Evolutionary conservation across 2,888 invertebrate genomes (phyloP).

Genomic region (Trichogramma dendrolimi): DNA sequence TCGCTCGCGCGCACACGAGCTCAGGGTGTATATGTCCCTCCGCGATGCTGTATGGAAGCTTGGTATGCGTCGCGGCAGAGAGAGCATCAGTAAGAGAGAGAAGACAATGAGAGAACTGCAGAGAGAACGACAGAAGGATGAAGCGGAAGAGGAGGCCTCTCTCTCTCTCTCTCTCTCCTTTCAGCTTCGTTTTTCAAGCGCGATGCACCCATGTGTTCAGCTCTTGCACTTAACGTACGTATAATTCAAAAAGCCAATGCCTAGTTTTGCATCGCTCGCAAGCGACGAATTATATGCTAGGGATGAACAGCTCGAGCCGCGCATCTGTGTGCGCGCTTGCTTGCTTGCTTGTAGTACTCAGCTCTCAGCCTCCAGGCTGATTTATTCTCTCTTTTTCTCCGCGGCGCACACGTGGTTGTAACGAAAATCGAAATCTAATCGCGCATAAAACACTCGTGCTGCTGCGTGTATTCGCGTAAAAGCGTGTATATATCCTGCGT

Average conservation of each 20-base stretch:
- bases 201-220: too few relatives aligned
- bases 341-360: too few relatives aligned
- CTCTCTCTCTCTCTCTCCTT: too few relatives aligned
- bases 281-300: too few relatives aligned
- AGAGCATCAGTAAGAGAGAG: neutral
- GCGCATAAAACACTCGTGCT: neutral
- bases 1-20: constrained; percentile 5
- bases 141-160: too few relatives aligned
- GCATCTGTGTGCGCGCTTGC: neutral
- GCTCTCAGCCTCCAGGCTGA: too few relatives aligned
- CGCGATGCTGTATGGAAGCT: neutral
- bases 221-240: too few relatives aligned
- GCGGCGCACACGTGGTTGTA: neutral
- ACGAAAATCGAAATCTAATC: constrained; percentile 15
- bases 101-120: neutral
- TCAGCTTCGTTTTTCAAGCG: too few relatives aligned
- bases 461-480: constrained; percentile 7
- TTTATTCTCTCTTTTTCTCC: neutral
- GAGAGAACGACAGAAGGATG: constrained; percentile 20
- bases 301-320: neutral
- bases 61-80: constrained; percentile 26
- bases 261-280: too few relatives aligned
- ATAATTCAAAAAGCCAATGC: too few relatives aligned
- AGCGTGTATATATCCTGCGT: neutral
- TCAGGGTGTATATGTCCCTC: neutral